Evolutionary conservation across 2,113 vertebrate genomes (phyloP), one percentile per base, ranked within the genome.

Genomic region (Tauraco erythrolophus): DNA sequence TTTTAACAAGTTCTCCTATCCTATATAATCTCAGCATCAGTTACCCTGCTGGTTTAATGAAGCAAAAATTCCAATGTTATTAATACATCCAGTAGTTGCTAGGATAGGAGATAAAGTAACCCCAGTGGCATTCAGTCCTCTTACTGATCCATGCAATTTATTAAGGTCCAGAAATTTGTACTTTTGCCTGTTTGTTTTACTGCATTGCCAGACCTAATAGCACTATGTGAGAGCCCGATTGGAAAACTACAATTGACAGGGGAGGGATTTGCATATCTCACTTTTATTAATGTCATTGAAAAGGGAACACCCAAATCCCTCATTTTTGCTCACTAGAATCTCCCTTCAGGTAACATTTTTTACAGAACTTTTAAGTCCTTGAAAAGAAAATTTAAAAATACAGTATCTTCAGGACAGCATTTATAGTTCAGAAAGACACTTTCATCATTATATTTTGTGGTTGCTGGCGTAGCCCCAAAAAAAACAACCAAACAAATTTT

Each of bases 371-470:
- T 88, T 64, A 84, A 89, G 88, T 84, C 10, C 24, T 79, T 83
- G 33, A 95, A 76, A 71, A 37, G 2, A 50, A 95, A 95, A 65
- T 53, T 35, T 3, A 79, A 92, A 94, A 76, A 35, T 7, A 33
- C 8, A n/a, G 62, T 83, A 48, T 92, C 80, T 96, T 69, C 69
- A 74, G 46, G 58, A 66, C 18, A 76, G 1, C 14, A 45, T 90
- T 80, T 95, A 78, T 45, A 62, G 37, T 69, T 88, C 68, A 82
- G 35, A 96, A 92, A 95, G 68, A 86, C 33, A 69, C 22, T 97
- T 94, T 53, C 18, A 61, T 84, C 66, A 7, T 4, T 84, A 18
- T 57, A 18, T 69, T 64, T 89, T 60, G 19, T 82, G 17, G 46
- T 60, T 87, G 56, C n/a, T 61, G 50, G 5, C 18, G 77, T 48